Percentiles rank a stretch among this genome's conserved stretches.
These are phyloP conservation scores for Luidia sarsii DNA, from an alignment of 53 echinoderm and acorn worm genomes.

Conservation along the genomic window DNA sequence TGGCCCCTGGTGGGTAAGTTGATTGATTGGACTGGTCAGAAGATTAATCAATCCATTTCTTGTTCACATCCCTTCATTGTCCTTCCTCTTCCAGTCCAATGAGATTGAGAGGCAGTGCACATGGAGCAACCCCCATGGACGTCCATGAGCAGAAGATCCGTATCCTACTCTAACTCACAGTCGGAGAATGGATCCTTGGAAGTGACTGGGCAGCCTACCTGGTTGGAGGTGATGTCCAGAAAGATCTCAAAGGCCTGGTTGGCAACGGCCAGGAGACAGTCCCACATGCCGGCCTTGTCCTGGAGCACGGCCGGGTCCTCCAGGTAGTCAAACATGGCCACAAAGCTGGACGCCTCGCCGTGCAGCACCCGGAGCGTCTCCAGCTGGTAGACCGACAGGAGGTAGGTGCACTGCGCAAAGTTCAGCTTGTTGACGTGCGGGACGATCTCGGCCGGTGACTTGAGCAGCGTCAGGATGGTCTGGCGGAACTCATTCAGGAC, in stretches of 20 bases:
- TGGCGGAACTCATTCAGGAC: slow-evolving; percentile 94
- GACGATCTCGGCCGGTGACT: slow-evolving; percentile 72
- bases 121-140: slow-evolving; percentile 88
- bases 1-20: too few species aligned
- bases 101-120: slow-evolving; percentile 90
- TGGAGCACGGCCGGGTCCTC: slow-evolving; percentile 91
- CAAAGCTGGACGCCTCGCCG: slow-evolving; percentile 73
- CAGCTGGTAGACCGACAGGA: slow-evolving; percentile 88
- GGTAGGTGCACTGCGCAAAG: slow-evolving; percentile 98
- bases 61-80: not conserved
- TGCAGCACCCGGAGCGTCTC: slow-evolving; percentile 84
- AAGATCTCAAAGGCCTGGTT: slow-evolving; percentile 87
- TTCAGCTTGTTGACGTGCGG: slow-evolving; percentile 92
- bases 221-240: slow-evolving; percentile 86
- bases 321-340: slow-evolving; percentile 78
- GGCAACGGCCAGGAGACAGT: slow-evolving; percentile 80
- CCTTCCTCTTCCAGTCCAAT: slow-evolving; percentile 66
- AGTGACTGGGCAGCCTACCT: too few species aligned
- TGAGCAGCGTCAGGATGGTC: slow-evolving; percentile 75
- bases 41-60: too few species aligned
- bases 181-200: too few species aligned
- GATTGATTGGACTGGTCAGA: too few species aligned
- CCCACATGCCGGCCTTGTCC: slow-evolving; percentile 97
- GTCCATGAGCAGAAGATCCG: slow-evolving; percentile 73
- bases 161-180: too few species aligned